Percentiles rank a stretch among this genome's conserved stretches.
These are phyloP conservation scores for Masticophis lateralis DNA, from an alignment of 2,797 vertebrate genomes.

Conservation along the genomic window DNA sequence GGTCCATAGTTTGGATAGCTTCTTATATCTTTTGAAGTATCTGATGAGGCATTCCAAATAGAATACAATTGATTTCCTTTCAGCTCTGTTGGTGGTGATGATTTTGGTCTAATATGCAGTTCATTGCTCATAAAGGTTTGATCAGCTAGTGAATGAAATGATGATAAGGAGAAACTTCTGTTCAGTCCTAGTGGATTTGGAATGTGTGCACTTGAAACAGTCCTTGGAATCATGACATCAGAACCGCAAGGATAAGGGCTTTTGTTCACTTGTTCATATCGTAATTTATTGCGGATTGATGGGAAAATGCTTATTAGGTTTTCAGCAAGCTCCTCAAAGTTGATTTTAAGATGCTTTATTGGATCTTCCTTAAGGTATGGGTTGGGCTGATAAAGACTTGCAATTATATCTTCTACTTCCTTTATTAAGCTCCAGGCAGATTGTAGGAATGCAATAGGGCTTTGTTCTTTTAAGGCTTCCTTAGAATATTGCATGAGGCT, in stretches of 20 bases:
- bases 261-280: conserved; percentile 41
- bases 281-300: conserved; percentile 17
- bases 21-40: conserved; percentile 25
- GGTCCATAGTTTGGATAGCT: conserved; percentile 20
- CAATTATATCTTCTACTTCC: conserved; percentile 63
- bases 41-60: conserved; percentile 31
- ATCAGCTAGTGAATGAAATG: conserved; percentile 38
- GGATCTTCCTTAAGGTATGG: conserved; percentile 60
- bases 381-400: conserved; percentile 57
- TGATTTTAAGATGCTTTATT: conserved; percentile 47
- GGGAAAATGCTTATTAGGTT: conserved; percentile 60
- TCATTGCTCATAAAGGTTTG: conserved; percentile 34
- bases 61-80: conserved; percentile 40
- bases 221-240: conserved; percentile 55
- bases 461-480: conserved; percentile 66
- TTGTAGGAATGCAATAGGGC: conserved; percentile 66
- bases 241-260: conserved; percentile 47
- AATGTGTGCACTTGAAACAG: conserved; percentile 52
- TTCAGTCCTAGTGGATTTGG: conserved; percentile 42
- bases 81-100: conserved; percentile 15
- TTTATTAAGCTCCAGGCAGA: conserved; percentile 64
- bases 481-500: conserved; percentile 66
- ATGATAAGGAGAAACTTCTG: conserved; percentile 52
- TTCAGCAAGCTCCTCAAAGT: conserved; percentile 55
- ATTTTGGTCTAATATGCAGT: conserved; percentile 48